phyloP scores from a whole-genome alignment of 2,888 invertebrate genomes.

The Leptogaster cylindrica region DNA sequence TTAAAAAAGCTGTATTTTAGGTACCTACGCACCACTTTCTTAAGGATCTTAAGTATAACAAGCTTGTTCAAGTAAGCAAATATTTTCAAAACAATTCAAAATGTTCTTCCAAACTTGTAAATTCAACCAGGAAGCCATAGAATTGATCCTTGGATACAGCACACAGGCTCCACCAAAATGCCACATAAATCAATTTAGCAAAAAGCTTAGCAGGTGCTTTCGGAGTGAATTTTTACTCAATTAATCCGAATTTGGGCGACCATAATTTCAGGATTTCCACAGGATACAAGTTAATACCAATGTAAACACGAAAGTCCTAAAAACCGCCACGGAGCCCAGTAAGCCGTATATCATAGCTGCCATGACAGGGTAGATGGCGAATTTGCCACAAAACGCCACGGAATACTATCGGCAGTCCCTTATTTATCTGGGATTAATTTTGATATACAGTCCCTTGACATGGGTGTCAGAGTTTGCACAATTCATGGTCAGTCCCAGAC shows the following conservation, averaged over 20 bases:
- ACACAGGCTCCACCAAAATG: not conserved
- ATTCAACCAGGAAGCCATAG: no score
- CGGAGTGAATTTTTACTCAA: slow-evolving; percentile 52
- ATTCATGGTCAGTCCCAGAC: slow-evolving; percentile 41
- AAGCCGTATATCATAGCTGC: slow-evolving; percentile 49
- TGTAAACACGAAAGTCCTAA: slow-evolving; percentile 36
- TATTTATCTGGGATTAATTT: slow-evolving; percentile 51
- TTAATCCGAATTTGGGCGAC: slow-evolving; percentile 51
- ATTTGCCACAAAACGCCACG: slow-evolving; percentile 45
- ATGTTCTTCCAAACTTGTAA: no score
- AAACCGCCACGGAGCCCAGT: slow-evolving; percentile 12
- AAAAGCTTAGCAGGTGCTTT: slow-evolving; percentile 53
- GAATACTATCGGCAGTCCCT: slow-evolving; percentile 49
- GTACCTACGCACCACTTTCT: no score
- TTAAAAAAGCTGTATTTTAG: no score
- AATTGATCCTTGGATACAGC: no score
- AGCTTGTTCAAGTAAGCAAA: no score
- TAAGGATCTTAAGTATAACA: no score
- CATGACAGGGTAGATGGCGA: slow-evolving; percentile 47
- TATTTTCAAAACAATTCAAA: no score
- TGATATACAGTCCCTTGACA: slow-evolving; percentile 46
- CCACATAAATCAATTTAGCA: slow-evolving; percentile 56
- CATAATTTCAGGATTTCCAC: slow-evolving; percentile 49
- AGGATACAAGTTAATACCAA: slow-evolving; percentile 44
- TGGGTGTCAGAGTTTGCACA: slow-evolving; percentile 44